Percentiles rank a stretch among this genome's conserved stretches.
phyloP scores from a whole-genome alignment of 2,888 invertebrate genomes.

The Hemaris fuciformis region DNA sequence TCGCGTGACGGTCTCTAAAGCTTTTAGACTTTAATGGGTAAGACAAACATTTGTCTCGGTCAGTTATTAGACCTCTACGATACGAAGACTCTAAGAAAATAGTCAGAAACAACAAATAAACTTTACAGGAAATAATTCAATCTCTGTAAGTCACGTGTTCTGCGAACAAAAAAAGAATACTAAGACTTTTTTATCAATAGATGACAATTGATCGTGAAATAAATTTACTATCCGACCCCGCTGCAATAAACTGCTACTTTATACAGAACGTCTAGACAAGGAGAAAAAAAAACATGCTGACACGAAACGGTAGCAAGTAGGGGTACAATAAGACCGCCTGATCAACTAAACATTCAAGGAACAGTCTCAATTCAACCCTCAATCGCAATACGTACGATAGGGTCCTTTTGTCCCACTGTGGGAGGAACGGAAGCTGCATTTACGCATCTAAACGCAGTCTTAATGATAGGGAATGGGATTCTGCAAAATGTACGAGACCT shows the following conservation, averaged over 20 bases:
- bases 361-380: slow-evolving; percentile 41
- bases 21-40: too few species aligned
- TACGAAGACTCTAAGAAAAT: too few species aligned
- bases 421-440: slow-evolving; percentile 54
- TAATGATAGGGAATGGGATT: slow-evolving; percentile 44
- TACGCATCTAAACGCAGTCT: slow-evolving; percentile 47
- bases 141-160: too few species aligned
- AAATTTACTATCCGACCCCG: neutral
- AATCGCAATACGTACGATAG: slow-evolving; percentile 48
- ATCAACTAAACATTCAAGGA: slow-evolving; percentile 23
- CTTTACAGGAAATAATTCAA: too few species aligned
- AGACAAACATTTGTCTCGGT: too few species aligned
- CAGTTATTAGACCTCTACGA: too few species aligned
- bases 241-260: neutral
- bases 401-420: slow-evolving; percentile 41
- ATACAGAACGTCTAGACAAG: neutral
- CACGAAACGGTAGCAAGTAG: neutral
- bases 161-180: too few species aligned
- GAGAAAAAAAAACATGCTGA: neutral
- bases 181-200: too few species aligned
- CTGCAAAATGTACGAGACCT: slow-evolving; percentile 34
- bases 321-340: slow-evolving; percentile 25
- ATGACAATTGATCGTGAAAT: too few species aligned
- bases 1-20: too few species aligned
- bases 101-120: too few species aligned